Conservation (phyloP, 2,113 vertebrate species). For the Leucoraja erinaceus region DNA sequence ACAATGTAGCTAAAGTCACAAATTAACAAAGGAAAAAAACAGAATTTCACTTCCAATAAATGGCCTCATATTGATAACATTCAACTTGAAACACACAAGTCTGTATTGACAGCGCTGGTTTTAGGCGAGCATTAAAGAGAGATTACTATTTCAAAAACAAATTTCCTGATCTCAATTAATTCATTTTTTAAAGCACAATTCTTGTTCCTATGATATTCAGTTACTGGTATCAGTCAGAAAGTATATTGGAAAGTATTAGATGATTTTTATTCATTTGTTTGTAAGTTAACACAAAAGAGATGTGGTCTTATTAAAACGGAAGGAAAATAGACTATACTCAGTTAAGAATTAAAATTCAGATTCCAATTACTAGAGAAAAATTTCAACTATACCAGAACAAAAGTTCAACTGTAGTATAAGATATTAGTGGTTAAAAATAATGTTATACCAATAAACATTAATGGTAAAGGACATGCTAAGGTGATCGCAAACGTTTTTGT, state of each 20-base stretch:
- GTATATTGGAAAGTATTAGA: background rate
- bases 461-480: background rate
- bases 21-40: background rate
- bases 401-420: background rate
- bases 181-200: background rate
- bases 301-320: background rate
- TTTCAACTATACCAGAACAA: background rate
- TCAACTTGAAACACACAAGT: background rate
- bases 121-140: background rate
- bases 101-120: background rate
- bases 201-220: background rate
- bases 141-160: background rate
- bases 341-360: background rate
- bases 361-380: background rate
- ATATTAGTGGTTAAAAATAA: background rate
- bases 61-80: background rate
- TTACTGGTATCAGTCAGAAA: conserved; percentile 28
- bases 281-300: background rate
- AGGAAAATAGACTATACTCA: background rate
- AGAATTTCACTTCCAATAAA: background rate
- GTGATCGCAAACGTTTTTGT: background rate
- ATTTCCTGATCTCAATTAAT: background rate
- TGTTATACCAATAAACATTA: background rate
- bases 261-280: background rate
- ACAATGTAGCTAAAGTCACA: background rate